Conservation (phyloP, 2,888 invertebrate genomes). For the Drosophila anomalata region DNA sequence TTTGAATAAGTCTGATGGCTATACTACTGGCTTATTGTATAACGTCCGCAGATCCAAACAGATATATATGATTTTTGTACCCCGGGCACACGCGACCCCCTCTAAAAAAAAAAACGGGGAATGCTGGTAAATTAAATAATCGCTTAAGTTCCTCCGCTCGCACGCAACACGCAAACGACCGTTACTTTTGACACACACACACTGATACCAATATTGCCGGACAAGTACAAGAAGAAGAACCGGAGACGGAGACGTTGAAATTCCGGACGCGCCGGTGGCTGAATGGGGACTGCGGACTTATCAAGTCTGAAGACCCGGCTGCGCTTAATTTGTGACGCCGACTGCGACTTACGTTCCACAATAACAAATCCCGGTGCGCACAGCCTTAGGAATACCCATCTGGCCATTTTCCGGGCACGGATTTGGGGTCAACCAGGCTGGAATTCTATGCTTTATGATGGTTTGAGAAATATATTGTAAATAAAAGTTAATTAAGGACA, state of each 20-base stretch:
- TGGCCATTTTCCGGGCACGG: background rate
- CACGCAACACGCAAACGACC: slow-evolving; percentile 67
- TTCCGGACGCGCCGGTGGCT: slow-evolving; percentile 38
- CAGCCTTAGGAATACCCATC: slow-evolving; percentile 38
- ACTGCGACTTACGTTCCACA: slow-evolving; percentile 50
- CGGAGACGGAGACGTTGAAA: slow-evolving; percentile 27
- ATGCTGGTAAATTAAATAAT: slow-evolving; percentile 62
- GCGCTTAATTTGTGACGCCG: slow-evolving; percentile 60
- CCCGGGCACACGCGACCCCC: slow-evolving; percentile 10
- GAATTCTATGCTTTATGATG: background rate
- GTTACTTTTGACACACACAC: slow-evolving; percentile 51
- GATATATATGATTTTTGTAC: slow-evolving; percentile 20
- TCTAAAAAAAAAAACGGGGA: slow-evolving; percentile 7
- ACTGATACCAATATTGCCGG: background rate
- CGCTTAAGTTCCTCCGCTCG: slow-evolving; percentile 32
- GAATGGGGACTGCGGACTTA: slow-evolving; percentile 47
- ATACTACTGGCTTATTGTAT: slow-evolving; percentile 29
- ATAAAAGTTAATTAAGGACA: background rate
- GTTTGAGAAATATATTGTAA: background rate
- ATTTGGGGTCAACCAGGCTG: slow-evolving; percentile 4
- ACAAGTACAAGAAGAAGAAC: slow-evolving; percentile 19
- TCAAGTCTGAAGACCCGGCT: slow-evolving; percentile 70
- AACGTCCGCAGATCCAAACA: slow-evolving; percentile 30
- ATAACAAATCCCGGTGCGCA: slow-evolving; percentile 66
- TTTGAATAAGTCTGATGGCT: slow-evolving; percentile 26